Percentiles rank a stretch among this genome's conserved stretches.
Conservation (phyloP, 2,797 vertebrate genomes). For the Chelon labrosus region DNA sequence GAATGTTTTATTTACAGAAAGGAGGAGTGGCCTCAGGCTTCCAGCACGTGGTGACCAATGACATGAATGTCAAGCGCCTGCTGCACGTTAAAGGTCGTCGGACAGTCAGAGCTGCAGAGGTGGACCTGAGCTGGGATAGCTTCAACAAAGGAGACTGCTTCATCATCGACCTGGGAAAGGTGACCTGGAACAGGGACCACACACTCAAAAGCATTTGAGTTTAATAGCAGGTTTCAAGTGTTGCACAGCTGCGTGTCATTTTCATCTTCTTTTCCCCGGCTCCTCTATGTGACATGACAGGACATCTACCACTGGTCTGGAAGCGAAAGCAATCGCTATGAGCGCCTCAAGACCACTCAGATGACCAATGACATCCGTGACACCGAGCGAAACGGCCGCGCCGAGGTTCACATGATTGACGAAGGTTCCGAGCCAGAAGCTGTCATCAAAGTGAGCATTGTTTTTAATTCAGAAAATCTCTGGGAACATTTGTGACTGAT, state of each 20-base stretch:
- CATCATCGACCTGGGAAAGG: conserved; percentile 84
- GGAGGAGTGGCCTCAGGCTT: conserved; percentile 85
- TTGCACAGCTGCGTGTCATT: neutral
- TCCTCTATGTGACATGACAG: conserved; percentile 51
- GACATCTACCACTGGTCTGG: conserved; percentile 84
- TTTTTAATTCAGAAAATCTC: neutral
- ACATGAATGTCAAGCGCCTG: conserved; percentile 51
- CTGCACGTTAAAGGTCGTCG: conserved; percentile 81
- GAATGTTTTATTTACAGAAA: conserved; percentile 60
- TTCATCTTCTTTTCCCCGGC: conserved; percentile 1
- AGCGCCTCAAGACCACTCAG: conserved; percentile 77
- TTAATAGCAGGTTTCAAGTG: neutral
- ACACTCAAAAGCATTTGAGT: neutral
- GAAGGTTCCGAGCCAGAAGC: conserved; percentile 76
- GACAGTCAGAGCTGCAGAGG: conserved; percentile 69
- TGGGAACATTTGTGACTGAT: neutral
- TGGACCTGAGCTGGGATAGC: conserved; percentile 70
- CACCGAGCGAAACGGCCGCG: conserved; percentile 78
- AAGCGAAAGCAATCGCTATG: conserved; percentile 73
- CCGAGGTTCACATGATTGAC: conserved; percentile 58
- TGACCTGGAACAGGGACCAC: conserved; percentile 26
- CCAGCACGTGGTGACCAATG: conserved; percentile 68
- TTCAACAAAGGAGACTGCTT: conserved; percentile 86
- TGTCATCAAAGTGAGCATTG: conserved; percentile 67
- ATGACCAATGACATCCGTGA: conserved; percentile 81